Conservation (phyloP, 2,888 invertebrate species). For the Drosophila yooni region DNA sequence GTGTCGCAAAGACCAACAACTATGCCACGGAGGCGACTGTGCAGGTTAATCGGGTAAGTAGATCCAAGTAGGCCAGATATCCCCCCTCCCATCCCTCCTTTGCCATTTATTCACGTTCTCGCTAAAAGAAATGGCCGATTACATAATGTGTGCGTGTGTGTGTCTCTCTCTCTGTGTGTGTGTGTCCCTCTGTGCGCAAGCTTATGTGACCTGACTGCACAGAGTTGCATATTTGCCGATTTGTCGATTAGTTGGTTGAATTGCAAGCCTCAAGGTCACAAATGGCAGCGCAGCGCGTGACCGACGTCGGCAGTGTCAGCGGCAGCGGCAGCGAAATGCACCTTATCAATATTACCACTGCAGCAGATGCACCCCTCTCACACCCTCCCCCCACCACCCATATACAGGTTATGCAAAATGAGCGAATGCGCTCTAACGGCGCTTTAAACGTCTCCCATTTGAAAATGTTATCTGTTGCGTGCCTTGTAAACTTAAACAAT, state of each 20-base stretch:
- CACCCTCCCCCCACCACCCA: neutral
- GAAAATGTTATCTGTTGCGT: neutral
- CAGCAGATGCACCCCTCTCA: neutral
- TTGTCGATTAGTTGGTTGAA: constrained; percentile 4
- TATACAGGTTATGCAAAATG: constrained; percentile 38
- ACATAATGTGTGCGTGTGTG: constrained; percentile 61
- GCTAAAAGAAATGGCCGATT: constrained; percentile 51
- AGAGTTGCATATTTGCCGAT: constrained; percentile 60
- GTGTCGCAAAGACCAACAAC: constrained; percentile 82
- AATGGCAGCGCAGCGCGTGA: constrained; percentile 37
- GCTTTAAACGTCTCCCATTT: constrained; percentile 16
- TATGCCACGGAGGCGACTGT: constrained; percentile 85
- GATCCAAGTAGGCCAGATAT: neutral
- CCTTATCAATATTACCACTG: constrained; percentile 33
- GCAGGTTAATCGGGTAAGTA: constrained; percentile 84
- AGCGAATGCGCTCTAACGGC: constrained; percentile 9
- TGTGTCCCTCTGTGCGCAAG: constrained; percentile 1
- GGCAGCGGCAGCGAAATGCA: constrained; percentile 37
- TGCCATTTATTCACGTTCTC: neutral
- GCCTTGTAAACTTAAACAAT: neutral
- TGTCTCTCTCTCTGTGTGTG: neutral
- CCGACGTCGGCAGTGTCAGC: constrained; percentile 51
- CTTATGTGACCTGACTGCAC: constrained; percentile 46
- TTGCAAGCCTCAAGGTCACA: constrained; percentile 44
- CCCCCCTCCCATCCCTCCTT: neutral